Evolutionary conservation across 2,113 vertebrate genomes (phyloP), one percentile per base, ranked within the genome.

Genomic region (Pelecanus crispus): DNA sequence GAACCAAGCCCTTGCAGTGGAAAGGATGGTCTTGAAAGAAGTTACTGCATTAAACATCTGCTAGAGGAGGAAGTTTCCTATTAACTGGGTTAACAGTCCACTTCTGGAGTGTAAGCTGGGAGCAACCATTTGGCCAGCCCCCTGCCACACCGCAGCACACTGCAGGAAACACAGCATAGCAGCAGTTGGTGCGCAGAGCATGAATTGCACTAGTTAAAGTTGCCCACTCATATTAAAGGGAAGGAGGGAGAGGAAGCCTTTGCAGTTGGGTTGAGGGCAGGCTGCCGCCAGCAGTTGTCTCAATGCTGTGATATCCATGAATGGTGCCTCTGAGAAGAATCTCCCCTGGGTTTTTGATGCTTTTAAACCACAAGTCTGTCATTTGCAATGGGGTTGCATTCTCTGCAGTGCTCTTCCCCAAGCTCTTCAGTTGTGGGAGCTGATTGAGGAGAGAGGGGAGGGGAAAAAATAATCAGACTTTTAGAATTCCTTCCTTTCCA

Each of bases 221-320:
- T 85, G 32, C 17, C n/a, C 1, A 0, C 20, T 77, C 22, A 0
- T 5, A 1, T 47, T 50, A 7, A 34, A 38, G 68, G 31, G 15
- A 13, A 74, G 42, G 32, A 80, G 59, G 44, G 31, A 53, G 21
- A 53, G 19, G 67, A 92, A 53, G 45, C 50, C 21, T 62, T 45
- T 52, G 82, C 52, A 75, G 38, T 24, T 56, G 44, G 20, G 6
- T 11, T 19, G 68, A 75, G 66, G 14, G 10, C 42, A 58, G 58
- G 36, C 59, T 70, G n/a, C 87, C 32, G 34, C 81, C 59, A 88
- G 59, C 55, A 26, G 59, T 68, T 78, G 49, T 50, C 38, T 47
- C 9, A 3, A 58, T 75, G 65, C 38, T 74, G 5, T 7, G 42
- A 68, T 26, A 52, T 52, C 32, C 2, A 2, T 9, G 24, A 81